A percentile compares a stretch with the other conserved stretches of the same genome.
Evolutionary conservation across 2,888 invertebrate species (phyloP).

Genomic region (Callyntrura sp.): DNA sequence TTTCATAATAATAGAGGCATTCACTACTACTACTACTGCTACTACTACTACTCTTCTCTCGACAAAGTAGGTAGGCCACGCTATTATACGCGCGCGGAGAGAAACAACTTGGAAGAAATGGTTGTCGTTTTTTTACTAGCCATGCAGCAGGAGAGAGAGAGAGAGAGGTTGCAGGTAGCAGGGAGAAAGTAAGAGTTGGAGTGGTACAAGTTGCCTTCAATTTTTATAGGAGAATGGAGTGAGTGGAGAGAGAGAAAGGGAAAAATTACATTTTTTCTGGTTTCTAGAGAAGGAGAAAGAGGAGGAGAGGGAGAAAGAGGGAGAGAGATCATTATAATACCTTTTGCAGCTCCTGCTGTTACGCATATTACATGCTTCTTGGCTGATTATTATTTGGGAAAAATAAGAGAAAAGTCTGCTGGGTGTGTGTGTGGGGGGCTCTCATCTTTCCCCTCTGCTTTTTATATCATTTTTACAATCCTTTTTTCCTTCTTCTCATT

Average conservation of each 20-base stretch:
- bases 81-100: too few species aligned
- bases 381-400: slow-evolving; percentile 1
- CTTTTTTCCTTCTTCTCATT: neutral
- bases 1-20: slow-evolving; percentile 67
- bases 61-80: neutral
- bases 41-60: slow-evolving; percentile 10
- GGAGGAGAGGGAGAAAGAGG: neutral
- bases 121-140: neutral
- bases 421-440: too few species aligned
- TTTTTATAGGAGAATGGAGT: neutral
- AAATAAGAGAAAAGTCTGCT: too few species aligned
- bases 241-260: neutral
- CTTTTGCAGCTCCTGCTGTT: neutral
- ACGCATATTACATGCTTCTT: neutral
- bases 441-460: neutral
- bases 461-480: slow-evolving; percentile 36
- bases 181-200: neutral
- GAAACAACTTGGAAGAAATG: slow-evolving; percentile 7
- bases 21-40: too few species aligned
- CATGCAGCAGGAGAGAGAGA: neutral
- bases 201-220: neutral
- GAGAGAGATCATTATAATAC: slow-evolving; percentile 5
- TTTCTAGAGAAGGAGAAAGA: neutral
- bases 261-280: neutral
- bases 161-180: neutral